Evolutionary conservation across 2,797 vertebrate genomes (phyloP).

Genomic region (Tympanoctomys barrerae): DNA sequence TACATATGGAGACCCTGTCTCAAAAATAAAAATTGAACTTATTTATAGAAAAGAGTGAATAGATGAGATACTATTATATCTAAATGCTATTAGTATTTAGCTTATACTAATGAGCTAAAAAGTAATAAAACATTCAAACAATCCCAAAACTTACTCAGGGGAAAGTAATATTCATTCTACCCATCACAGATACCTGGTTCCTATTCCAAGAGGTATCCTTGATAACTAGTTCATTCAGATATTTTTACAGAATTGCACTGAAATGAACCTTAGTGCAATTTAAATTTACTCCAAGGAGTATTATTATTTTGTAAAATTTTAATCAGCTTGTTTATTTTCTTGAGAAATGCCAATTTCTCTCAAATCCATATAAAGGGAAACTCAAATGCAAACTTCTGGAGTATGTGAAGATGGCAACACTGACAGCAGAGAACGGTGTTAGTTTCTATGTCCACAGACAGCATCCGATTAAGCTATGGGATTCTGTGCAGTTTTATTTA

Average conservation of each 20-base stretch:
- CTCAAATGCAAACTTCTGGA: neutral
- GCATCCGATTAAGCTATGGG: neutral
- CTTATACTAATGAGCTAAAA: neutral
- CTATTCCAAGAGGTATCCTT: neutral
- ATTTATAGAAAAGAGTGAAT: slow-evolving; percentile 32
- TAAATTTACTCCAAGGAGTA: slow-evolving; percentile 18
- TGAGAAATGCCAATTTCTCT: slow-evolving; percentile 27
- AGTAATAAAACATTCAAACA: slow-evolving; percentile 13
- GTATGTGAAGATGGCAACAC: neutral
- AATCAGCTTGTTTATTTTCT: slow-evolving; percentile 2
- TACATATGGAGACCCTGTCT: neutral
- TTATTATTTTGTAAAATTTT: neutral
- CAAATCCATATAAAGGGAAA: neutral
- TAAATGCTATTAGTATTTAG: too few species aligned
- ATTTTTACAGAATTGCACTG: neutral
- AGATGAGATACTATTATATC: too few species aligned
- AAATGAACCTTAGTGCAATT: slow-evolving; percentile 44
- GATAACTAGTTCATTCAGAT: neutral
- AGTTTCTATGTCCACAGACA: neutral
- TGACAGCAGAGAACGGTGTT: neutral
- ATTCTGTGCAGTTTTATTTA: neutral
- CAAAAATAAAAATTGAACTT: neutral
- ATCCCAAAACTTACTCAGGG: neutral
- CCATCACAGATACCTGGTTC: neutral
- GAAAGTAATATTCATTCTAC: neutral